These are phyloP conservation scores for Menidia beryllina DNA, from an alignment of 2,113 vertebrate genomes.

Conservation along the genomic window DNA sequence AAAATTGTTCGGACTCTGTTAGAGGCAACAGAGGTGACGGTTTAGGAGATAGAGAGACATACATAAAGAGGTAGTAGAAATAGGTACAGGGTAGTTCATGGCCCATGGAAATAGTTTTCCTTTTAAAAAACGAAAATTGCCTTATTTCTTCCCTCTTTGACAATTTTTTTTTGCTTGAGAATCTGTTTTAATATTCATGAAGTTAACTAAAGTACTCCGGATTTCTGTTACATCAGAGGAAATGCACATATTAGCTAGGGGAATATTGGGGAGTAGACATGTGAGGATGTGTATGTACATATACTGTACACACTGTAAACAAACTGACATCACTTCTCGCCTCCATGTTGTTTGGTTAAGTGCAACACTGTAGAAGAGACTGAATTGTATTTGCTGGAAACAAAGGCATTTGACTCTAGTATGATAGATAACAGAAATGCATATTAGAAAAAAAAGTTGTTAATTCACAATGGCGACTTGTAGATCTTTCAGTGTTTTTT, in stretches of 20 bases:
- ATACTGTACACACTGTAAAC: slow-evolving; percentile 61
- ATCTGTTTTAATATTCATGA: not conserved
- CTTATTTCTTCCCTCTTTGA: slow-evolving; percentile 5
- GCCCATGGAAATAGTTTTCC: slow-evolving; percentile 72
- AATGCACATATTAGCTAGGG: slow-evolving; percentile 33
- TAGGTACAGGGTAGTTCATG: slow-evolving; percentile 27
- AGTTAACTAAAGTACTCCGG: slow-evolving; percentile 1
- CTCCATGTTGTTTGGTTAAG: slow-evolving; percentile 53
- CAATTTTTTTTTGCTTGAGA: slow-evolving; percentile 8
- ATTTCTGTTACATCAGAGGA: slow-evolving; percentile 32
- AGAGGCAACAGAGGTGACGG: no score
- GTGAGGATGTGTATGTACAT: slow-evolving; percentile 10
- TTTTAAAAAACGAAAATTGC: no score
- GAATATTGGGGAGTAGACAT: slow-evolving; percentile 52
- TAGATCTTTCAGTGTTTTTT: not conserved
- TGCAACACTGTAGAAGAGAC: slow-evolving; percentile 40
- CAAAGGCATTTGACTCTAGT: slow-evolving; percentile 33
- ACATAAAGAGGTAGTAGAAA: no score
- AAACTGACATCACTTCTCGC: slow-evolving; percentile 76
- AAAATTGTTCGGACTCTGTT: no score
- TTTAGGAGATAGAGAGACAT: no score
- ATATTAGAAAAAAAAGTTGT: not conserved
- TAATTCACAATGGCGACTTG: no score
- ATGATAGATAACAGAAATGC: slow-evolving; percentile 4
- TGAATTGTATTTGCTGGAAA: slow-evolving; percentile 46